Conservation (phyloP, 2,113 vertebrate genomes). For the Setophaga petechia region DNA sequence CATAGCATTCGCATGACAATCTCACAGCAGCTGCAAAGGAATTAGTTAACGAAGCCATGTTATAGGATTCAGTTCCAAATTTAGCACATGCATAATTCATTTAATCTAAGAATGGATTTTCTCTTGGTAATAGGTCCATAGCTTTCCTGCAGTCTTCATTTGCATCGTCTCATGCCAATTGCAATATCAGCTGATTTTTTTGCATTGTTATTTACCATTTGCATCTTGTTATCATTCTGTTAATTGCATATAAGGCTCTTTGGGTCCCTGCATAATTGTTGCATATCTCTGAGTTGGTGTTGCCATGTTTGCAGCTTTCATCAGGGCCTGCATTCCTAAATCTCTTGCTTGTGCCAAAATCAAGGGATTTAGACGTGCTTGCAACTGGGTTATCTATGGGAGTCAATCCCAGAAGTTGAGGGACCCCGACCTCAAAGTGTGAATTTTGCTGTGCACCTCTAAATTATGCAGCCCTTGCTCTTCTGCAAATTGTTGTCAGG, state of each 20-base stretch:
- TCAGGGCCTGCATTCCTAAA: background rate
- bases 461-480: background rate
- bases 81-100: background rate
- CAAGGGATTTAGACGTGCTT: background rate
- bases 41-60: background rate
- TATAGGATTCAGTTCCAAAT: background rate
- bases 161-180: background rate
- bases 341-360: background rate
- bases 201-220: background rate
- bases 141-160: background rate
- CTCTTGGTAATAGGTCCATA: background rate
- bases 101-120: background rate
- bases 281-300: background rate
- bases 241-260: background rate
- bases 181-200: background rate
- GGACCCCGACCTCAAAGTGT: background rate
- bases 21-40: background rate
- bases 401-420: background rate
- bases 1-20: background rate
- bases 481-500: fast-evolving
- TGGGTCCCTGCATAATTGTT: background rate
- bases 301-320: background rate
- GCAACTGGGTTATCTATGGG: background rate
- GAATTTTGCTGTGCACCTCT: background rate
- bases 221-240: background rate